A percentile compares a stretch with the other conserved stretches of the same genome.
phyloP scores from a whole-genome alignment of 2,797 vertebrate species.

The Anisognathus igniventris region DNA sequence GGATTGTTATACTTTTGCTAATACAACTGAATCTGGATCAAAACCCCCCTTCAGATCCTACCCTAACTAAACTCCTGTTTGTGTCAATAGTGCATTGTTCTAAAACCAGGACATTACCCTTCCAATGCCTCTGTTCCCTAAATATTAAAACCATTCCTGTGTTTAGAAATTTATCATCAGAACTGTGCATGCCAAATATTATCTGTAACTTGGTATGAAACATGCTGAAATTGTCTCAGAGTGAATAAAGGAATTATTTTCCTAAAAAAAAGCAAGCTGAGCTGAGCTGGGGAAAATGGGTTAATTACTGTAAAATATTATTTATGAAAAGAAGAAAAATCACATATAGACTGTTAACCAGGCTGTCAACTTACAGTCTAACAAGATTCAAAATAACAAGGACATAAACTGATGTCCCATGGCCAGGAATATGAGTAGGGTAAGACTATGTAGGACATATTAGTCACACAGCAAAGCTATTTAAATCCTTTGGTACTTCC shows the following conservation, averaged over 20 bases:
- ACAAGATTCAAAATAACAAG: not conserved
- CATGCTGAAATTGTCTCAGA: not conserved
- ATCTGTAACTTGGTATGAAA: not conserved
- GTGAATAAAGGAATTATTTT: not conserved
- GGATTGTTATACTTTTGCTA: not conserved
- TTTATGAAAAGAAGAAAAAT: conserved; percentile 22
- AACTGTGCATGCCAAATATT: not conserved
- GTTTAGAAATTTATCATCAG: not conserved
- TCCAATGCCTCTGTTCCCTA: not conserved
- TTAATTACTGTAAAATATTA: conserved; percentile 24
- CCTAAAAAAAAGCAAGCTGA: not conserved
- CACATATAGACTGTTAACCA: conserved; percentile 3
- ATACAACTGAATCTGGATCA: not conserved
- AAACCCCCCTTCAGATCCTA: not conserved
- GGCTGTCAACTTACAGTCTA: not conserved
- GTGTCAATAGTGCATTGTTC: not conserved
- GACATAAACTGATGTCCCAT: not conserved
- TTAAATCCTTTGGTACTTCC: not conserved
- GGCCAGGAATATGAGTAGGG: not conserved
- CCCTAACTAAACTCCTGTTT: not conserved
- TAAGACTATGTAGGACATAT: not conserved
- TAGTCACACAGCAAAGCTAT: not conserved
- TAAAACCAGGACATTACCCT: not conserved
- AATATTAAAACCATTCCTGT: not conserved
- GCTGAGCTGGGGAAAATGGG: conserved; percentile 1